Evolutionary conservation across 2,888 invertebrate species (phyloP).

Genomic region (Chymomyza fuscimana): DNA sequence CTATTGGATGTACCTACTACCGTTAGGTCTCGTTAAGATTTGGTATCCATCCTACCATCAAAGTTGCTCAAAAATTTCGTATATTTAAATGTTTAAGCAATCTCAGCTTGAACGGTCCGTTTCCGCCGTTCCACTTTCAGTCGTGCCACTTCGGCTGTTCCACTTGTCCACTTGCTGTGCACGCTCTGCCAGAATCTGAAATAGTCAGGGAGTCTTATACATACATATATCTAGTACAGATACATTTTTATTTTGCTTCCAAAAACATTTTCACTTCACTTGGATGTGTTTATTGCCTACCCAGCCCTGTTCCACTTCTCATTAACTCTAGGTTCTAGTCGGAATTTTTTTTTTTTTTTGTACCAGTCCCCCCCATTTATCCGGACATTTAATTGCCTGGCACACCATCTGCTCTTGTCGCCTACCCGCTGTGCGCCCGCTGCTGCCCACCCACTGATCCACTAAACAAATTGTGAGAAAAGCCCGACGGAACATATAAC

Average conservation of each 20-base stretch:
- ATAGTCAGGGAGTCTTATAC: background rate
- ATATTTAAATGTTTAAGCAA: no score
- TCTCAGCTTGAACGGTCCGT: no score
- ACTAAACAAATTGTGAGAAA: conserved; percentile 70
- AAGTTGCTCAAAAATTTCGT: no score
- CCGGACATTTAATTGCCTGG: conserved; percentile 65
- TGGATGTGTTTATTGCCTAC: background rate
- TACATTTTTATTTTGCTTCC: background rate
- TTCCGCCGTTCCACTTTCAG: no score
- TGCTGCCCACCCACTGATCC: background rate
- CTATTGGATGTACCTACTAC: no score
- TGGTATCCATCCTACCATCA: no score
- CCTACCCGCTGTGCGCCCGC: conserved; percentile 1
- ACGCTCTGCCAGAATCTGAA: background rate
- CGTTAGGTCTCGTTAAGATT: no score
- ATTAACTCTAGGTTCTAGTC: conserved; percentile 41
- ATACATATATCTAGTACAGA: background rate
- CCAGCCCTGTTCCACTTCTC: conserved; percentile 59
- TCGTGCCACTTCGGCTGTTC: background rate
- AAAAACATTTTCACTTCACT: conserved; percentile 6
- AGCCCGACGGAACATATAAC: conserved; percentile 36
- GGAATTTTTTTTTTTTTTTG: background rate
- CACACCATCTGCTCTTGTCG: conserved; percentile 44
- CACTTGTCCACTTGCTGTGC: background rate
- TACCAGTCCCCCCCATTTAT: conserved; percentile 40